Evolutionary conservation across 1,140 invertebrate species (phyloP), one percentile per base, ranked within the genome.

Genomic region (Aphaenogaster rudis): DNA sequence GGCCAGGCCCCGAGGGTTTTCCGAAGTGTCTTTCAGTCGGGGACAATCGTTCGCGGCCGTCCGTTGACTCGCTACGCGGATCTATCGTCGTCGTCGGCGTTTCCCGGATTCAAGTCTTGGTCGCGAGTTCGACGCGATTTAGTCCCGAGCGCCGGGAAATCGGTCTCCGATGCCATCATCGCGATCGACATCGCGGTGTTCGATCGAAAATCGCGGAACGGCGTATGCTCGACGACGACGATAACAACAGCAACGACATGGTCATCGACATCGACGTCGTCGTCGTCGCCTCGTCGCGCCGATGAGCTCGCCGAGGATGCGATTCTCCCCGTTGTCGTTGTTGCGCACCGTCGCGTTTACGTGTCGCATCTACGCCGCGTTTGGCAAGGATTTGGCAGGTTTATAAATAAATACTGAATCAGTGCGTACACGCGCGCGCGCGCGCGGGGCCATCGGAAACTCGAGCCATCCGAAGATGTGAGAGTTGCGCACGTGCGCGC

Each of bases 381-480:
- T 93, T 94, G 93, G 93, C 93, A 93, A 88, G 88, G 91, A 90
- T 91, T 90, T 91, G 90, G 91, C 90, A 88, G 91, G 90, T 93
- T 93, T 94, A 94, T 94, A 94, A 94, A 94, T 94, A 94, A 94
- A 92, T 94, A 92, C 88, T 93, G 93, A 94, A 91, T 94, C 93
- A 93, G 93, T 93, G 91, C 52, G 64, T 33, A 36, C 59, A 52
- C 54, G 50, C 36, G 76, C 54, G 64, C 52, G 48, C 6, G 54
- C 59, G 61, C 67, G 64, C 54, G 33, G 64, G 76, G 63, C 66
- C 42, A 15, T 67, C 86, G 91, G 93, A 93, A 94, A 94, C 87
- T 86, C 86, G 92, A 94, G 88, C 88, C 77, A 86, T 82, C 80
- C 66, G 72, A 89, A 64, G 79, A 90, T 90, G 78, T 87, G 88